phyloP scores from a whole-genome alignment of 2,888 invertebrate species.

The Axea sp. region DNA sequence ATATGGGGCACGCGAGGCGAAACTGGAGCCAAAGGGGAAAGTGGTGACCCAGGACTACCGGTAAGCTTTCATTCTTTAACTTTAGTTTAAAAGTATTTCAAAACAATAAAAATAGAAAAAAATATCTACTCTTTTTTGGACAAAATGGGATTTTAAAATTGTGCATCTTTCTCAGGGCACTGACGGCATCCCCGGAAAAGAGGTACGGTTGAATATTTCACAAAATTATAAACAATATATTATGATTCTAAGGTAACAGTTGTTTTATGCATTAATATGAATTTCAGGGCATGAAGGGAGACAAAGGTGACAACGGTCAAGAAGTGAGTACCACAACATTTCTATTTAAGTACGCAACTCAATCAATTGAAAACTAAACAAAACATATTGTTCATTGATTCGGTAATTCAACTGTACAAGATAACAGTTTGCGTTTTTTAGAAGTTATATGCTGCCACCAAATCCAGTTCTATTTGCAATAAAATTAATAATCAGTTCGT shows the following conservation, averaged over 20 bases:
- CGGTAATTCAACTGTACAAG: conserved; percentile 5
- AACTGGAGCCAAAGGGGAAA: conserved; percentile 94
- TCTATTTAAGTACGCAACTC: background rate
- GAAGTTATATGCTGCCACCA: conserved; percentile 69
- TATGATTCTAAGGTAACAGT: background rate
- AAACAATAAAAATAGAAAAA: too few relatives aligned
- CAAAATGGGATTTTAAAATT: conserved; percentile 57
- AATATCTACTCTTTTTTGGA: too few relatives aligned
- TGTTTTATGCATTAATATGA: background rate
- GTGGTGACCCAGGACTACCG: conserved; percentile 95
- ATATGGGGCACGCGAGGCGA: conserved; percentile 97
- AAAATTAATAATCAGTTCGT: conserved; percentile 10
- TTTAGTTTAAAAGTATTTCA: too few relatives aligned
- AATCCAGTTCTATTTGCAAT: conserved; percentile 47
- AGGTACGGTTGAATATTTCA: conserved; percentile 79
- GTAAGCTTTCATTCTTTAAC: conserved; percentile 82
- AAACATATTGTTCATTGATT: conserved; percentile 8
- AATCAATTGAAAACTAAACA: conserved; percentile 8
- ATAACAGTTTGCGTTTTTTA: conserved; percentile 24
- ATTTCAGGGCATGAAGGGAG: conserved; percentile 91
- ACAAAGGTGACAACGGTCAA: conserved; percentile 92
- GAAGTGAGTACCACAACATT: conserved; percentile 83
- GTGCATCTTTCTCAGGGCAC: conserved; percentile 86
- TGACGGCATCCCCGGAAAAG: conserved; percentile 95
- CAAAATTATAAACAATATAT: background rate